Evolutionary conservation across 2,888 invertebrate species (phyloP).

Genomic region (Pristionchus exspectatus): DNA sequence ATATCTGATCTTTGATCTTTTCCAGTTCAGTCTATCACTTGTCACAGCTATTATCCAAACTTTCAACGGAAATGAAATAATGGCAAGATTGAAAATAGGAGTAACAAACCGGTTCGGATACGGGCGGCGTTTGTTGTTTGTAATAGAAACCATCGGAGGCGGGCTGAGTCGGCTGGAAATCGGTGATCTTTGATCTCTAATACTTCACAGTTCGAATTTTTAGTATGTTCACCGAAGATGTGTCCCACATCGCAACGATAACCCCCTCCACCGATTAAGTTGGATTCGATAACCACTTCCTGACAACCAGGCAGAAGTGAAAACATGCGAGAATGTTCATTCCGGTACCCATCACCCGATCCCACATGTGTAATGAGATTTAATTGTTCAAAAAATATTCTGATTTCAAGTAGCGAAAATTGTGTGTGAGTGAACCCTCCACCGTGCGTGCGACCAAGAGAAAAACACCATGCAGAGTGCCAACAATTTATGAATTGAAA

Average conservation of each 20-base stretch:
- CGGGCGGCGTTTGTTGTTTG: background rate
- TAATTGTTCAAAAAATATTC: background rate
- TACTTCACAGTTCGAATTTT: background rate
- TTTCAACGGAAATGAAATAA: too few species aligned
- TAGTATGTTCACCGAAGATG: background rate
- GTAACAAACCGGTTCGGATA: background rate
- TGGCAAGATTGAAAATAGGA: too few species aligned
- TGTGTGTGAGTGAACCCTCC: background rate
- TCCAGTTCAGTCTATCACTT: too few species aligned
- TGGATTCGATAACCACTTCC: background rate
- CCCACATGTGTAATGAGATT: background rate
- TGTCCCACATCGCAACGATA: too few species aligned
- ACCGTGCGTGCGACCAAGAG: background rate
- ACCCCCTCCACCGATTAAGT: background rate
- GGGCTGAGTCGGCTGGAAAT: background rate
- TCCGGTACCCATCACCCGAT: background rate
- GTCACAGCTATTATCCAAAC: too few species aligned
- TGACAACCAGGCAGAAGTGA: background rate
- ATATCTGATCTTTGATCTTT: background rate
- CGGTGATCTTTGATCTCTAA: background rate
- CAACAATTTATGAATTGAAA: constrained; percentile 31
- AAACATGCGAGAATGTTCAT: background rate
- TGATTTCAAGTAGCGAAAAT: background rate
- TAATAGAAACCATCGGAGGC: background rate
- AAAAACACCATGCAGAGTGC: constrained; percentile 10